These are phyloP conservation scores for Saccostrea echinata DNA, from an alignment of 1,140 invertebrate species.

Conservation along the genomic window DNA sequence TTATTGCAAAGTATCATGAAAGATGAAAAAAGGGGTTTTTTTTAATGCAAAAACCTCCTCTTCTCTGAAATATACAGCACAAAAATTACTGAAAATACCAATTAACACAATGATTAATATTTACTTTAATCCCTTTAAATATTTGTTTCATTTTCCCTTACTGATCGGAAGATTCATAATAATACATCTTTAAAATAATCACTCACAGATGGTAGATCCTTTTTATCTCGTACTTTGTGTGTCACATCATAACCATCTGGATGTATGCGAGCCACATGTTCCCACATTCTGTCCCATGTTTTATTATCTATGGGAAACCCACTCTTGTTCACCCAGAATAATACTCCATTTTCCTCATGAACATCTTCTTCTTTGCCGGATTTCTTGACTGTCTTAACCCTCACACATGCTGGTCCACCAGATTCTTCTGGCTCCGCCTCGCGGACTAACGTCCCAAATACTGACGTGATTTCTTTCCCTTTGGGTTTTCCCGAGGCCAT, in stretches of 20 bases:
- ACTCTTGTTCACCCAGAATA: constrained; percentile 79
- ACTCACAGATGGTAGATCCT: constrained; percentile 69
- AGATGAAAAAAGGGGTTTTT: too few species aligned
- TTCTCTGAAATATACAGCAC: too few species aligned
- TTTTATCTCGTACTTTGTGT: constrained; percentile 62
- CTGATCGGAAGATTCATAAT: too few species aligned
- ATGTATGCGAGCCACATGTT: constrained; percentile 77
- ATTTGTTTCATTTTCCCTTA: too few species aligned
- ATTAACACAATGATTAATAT: too few species aligned
- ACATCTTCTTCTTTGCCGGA: constrained; percentile 65
- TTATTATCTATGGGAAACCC: constrained; percentile 77
- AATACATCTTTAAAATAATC: too few species aligned
- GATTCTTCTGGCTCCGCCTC: constrained; percentile 54
- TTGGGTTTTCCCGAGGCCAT: constrained; percentile 40
- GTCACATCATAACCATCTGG: constrained; percentile 73
- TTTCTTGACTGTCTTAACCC: constrained; percentile 49
- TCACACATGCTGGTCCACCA: constrained; percentile 50
- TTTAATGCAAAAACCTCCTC: too few species aligned
- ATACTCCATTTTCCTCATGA: constrained; percentile 75
- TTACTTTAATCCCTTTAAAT: too few species aligned
- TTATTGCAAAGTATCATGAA: too few species aligned
- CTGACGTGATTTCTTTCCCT: constrained; percentile 28
- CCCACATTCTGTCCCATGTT: constrained; percentile 80
- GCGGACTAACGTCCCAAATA: constrained; percentile 50
- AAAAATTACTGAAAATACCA: too few species aligned